Conservation (phyloP, 2,113 vertebrate species). For the Mormoops blainvillei region DNA sequence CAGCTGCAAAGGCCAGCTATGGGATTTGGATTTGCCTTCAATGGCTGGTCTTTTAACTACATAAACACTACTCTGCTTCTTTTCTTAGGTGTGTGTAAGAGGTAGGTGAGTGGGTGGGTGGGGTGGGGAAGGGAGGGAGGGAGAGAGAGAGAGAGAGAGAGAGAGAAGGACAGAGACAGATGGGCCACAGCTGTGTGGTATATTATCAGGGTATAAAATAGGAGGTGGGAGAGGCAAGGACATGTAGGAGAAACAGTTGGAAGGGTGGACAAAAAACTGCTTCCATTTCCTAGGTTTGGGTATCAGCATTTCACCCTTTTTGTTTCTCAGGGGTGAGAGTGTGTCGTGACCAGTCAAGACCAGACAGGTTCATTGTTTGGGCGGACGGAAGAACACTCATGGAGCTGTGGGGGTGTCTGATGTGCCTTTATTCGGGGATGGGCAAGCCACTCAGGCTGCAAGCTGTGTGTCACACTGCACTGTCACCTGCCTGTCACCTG, state of each 20-base stretch:
- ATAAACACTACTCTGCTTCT: not conserved
- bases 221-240: not conserved
- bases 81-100: not conserved
- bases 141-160: not conserved
- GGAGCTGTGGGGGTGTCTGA: too few relatives aligned
- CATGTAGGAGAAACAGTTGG: not conserved
- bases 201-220: not conserved
- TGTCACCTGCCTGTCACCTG: too few relatives aligned
- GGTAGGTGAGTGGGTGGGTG: too few relatives aligned
- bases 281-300: not conserved
- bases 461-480: too few relatives aligned
- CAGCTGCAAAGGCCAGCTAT: not conserved
- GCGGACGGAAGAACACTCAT: too few relatives aligned
- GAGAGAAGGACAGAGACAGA: too few relatives aligned
- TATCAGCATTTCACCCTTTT: not conserved
- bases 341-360: too few relatives aligned
- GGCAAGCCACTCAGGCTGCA: too few relatives aligned
- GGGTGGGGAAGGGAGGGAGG: not conserved
- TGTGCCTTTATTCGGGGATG: too few relatives aligned
- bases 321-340: not conserved
- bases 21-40: not conserved
- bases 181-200: too few relatives aligned
- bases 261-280: not conserved
- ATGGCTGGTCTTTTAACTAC: not conserved
- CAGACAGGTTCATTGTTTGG: too few relatives aligned